These are phyloP conservation scores for Nicator chloris DNA, from an alignment of 2,113 vertebrate genomes.

Conservation along the genomic window DNA sequence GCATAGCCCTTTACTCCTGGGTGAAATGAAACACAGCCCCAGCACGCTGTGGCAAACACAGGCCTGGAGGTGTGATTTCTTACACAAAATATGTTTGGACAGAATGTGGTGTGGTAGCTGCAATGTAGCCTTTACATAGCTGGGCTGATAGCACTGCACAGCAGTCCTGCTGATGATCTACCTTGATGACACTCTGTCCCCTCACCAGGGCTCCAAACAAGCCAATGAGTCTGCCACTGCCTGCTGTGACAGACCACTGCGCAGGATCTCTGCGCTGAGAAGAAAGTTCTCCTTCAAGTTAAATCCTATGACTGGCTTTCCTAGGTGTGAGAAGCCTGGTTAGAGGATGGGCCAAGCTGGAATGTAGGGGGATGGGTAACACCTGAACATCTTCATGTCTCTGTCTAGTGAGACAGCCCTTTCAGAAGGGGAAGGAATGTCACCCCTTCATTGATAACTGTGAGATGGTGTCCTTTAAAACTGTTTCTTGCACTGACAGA, in stretches of 20 bases:
- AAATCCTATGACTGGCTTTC: background rate
- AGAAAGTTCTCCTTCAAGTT: background rate
- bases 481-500: background rate
- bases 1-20: background rate
- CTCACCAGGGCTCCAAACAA: background rate
- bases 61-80: background rate
- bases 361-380: background rate
- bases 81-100: background rate
- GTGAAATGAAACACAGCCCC: background rate
- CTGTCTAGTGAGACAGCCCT: background rate
- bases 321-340: background rate
- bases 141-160: rapidly evolving
- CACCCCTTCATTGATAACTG: background rate
- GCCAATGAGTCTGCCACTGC: background rate
- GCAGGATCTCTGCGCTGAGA: background rate
- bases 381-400: background rate
- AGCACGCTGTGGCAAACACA: background rate
- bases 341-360: background rate
- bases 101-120: background rate
- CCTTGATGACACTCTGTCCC: background rate
- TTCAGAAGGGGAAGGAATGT: background rate
- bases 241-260: background rate
- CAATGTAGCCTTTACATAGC: background rate
- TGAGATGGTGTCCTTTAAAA: background rate
- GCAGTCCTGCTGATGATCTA: background rate